Evolutionary conservation across 1,140 invertebrate genomes (phyloP).

Genomic region (silkworm (Bombyx mori)): ASM3026992v2 NC_085111.1:7026501-7027000

Average conservation of each 20-base stretch:
- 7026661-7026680: conserved; percentile 10
- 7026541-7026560: no score
- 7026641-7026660: not conserved
- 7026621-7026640: no score
- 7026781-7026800: conserved; percentile 50
- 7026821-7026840: conserved; percentile 48
- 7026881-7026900: conserved; percentile 3
- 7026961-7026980: not conserved
- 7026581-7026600: no score
- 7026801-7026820: conserved; percentile 49
- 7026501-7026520: no score
- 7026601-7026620: no score
- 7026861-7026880: conserved; percentile 52
- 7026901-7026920: not conserved
- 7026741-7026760: conserved; percentile 30
- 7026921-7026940: conserved; percentile 53
- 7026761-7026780: conserved; percentile 22
- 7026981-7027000: no score
- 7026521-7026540: no score
- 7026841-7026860: conserved; percentile 54
- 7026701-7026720: no score
- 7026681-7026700: no score
- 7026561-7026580: no score
- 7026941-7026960: conserved; percentile 52
- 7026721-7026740: conserved; percentile 25